phyloP scores from a whole-genome alignment of 2,113 vertebrate species.

The Pseudorectes ferrugineus region DNA sequence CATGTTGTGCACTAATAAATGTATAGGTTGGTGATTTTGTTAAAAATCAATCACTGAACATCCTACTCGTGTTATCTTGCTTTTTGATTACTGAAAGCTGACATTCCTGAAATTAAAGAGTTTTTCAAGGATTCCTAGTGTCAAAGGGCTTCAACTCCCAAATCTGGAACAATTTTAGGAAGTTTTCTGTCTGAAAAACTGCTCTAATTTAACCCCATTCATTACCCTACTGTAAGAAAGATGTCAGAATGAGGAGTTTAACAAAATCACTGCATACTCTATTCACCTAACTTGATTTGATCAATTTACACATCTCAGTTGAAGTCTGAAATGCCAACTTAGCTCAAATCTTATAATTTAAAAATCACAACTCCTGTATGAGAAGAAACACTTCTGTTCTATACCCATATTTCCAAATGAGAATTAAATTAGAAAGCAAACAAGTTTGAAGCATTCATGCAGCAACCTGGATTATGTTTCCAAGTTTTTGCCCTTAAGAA shows the following conservation, averaged over 20 bases:
- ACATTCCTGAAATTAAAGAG: neutral
- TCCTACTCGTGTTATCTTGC: neutral
- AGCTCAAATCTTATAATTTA: neutral
- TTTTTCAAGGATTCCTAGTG: neutral
- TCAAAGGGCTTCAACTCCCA: neutral
- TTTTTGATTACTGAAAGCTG: neutral
- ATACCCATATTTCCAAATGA: neutral
- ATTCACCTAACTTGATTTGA: neutral
- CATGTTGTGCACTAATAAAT: neutral
- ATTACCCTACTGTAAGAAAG: neutral
- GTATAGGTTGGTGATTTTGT: accelerated
- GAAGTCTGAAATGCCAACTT: neutral
- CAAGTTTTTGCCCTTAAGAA: neutral
- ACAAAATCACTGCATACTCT: accelerated
- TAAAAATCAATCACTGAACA: neutral
- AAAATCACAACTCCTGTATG: neutral
- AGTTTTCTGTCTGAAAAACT: neutral
- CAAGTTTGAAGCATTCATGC: neutral
- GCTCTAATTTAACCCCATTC: neutral
- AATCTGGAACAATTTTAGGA: neutral
- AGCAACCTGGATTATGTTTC: neutral
- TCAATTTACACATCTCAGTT: neutral
- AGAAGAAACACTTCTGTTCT: neutral
- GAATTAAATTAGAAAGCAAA: neutral
- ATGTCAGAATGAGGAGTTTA: neutral